These are phyloP conservation scores for Synanceia verrucosa DNA, from an alignment of 2,797 vertebrate genomes.

Conservation along the genomic window DNA sequence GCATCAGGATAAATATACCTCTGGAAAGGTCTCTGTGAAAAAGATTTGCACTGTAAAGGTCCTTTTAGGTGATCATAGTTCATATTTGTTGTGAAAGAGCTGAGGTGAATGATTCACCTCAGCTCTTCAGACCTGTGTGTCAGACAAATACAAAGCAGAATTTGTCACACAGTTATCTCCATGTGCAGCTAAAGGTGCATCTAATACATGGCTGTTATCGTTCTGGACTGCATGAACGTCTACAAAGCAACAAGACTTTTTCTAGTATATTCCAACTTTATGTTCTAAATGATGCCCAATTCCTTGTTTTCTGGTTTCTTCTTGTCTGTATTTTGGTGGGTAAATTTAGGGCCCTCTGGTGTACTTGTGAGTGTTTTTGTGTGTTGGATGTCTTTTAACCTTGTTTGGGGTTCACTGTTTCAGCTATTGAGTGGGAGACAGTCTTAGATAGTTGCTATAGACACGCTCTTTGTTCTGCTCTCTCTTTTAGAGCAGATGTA, in stretches of 20 bases:
- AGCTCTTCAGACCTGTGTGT: background rate
- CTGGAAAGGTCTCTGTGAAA: conserved; percentile 1
- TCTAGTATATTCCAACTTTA: background rate
- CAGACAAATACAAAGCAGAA: background rate
- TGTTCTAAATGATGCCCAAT: background rate
- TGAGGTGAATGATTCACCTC: background rate
- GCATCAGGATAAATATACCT: background rate
- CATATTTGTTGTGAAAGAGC: background rate
- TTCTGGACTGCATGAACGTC: background rate
- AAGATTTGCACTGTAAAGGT: background rate
- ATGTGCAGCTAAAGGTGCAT: background rate
- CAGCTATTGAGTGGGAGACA: background rate
- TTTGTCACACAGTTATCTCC: conserved; percentile 2
- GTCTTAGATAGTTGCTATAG: background rate
- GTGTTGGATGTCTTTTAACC: background rate
- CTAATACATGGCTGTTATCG: background rate
- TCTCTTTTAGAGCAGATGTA: too few species aligned
- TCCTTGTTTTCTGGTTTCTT: background rate
- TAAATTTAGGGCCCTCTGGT: background rate
- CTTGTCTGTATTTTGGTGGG: background rate
- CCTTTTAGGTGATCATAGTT: background rate
- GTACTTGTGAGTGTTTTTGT: background rate
- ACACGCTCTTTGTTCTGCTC: background rate
- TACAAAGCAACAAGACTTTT: background rate
- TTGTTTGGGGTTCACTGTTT: background rate